Conservation (phyloP, 2,888 invertebrate genomes). For the Periphyllus acericola region DNA sequence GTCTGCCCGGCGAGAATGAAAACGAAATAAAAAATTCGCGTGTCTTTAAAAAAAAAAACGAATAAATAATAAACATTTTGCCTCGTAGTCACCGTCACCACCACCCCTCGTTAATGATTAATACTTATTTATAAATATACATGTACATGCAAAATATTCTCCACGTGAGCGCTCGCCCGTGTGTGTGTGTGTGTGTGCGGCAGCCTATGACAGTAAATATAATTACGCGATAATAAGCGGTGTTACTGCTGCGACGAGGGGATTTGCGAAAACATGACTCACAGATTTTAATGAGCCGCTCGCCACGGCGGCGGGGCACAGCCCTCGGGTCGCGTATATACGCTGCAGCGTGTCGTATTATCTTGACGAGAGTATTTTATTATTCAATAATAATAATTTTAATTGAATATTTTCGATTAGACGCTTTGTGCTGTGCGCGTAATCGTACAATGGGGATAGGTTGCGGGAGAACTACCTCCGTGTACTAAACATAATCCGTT, state of each 20-base stretch:
- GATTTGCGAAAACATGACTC: conserved; percentile 51
- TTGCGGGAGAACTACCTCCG: too few relatives aligned
- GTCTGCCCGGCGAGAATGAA: neutral
- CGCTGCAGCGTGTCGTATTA: conserved; percentile 9
- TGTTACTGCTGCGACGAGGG: conserved; percentile 29
- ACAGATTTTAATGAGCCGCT: conserved; percentile 58
- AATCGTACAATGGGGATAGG: neutral
- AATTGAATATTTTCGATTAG: conserved; percentile 49
- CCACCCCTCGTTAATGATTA: neutral
- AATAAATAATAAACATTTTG: neutral
- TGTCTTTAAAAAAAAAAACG: neutral
- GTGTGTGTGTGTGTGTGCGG: neutral
- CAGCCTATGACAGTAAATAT: conserved; percentile 42
- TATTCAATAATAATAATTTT: neutral
- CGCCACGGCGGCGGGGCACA: neutral
- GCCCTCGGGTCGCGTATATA: conserved; percentile 8
- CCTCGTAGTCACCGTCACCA: neutral
- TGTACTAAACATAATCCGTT: too few relatives aligned
- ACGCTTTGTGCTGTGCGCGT: neutral
- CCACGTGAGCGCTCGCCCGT: neutral
- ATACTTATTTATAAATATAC: too few relatives aligned
- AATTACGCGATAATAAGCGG: conserved; percentile 57
- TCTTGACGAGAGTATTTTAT: conserved; percentile 19
- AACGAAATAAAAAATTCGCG: neutral
- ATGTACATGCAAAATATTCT: neutral